Evolutionary conservation across 2,797 vertebrate genomes (phyloP), one percentile per base, ranked within the genome.

Genomic region (Anisognathus igniventris): DNA sequence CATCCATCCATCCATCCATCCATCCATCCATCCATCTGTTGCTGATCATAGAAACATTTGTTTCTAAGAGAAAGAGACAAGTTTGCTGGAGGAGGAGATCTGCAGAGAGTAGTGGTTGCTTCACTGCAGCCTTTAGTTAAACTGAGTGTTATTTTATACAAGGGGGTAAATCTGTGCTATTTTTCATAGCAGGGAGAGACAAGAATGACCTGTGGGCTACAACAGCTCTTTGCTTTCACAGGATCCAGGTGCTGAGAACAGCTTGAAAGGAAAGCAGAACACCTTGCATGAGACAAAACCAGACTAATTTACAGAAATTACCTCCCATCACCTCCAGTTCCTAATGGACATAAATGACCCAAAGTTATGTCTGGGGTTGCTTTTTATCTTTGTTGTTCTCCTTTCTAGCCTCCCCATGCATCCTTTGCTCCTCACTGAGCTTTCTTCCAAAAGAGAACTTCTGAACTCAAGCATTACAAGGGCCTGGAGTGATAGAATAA

Each of bases 141-240:
- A 14, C 18, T n/a, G 7, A 30, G 8, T 14, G 10, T 40, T 64
- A 31, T 56, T 83, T 74, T 22, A 53, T 30, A 27, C 53, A 47
- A 28, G 2, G 2, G 2, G 6, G 1, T 0, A 47, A 60, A 10
- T 56, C 7, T 57, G 30, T 8, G 42, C 19, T 81, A 0, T 20
- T 78, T 78, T 60, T 78, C 8, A 5, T 37, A n/a, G 3, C 33
- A 61, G 9, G 8, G 18, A 88, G 20, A 86, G 5, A 15, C 23
- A 75, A 71, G 16, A 81, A 39, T 33, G 66, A 80, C 7, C n/a
- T 60, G 23, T 31, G 28, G 30, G 21, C 27, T 82, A 19, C 51
- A 66, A 51, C 12, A 85, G 17, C 25, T 64, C 15, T 56, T 24
- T 33, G 28, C 19, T 70, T 75, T 70, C 60, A 39, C 11, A 40